Evolutionary conservation across 2,113 vertebrate species (phyloP), one percentile per base, ranked within the genome.

Genomic region (Actenoides hombroni): DNA sequence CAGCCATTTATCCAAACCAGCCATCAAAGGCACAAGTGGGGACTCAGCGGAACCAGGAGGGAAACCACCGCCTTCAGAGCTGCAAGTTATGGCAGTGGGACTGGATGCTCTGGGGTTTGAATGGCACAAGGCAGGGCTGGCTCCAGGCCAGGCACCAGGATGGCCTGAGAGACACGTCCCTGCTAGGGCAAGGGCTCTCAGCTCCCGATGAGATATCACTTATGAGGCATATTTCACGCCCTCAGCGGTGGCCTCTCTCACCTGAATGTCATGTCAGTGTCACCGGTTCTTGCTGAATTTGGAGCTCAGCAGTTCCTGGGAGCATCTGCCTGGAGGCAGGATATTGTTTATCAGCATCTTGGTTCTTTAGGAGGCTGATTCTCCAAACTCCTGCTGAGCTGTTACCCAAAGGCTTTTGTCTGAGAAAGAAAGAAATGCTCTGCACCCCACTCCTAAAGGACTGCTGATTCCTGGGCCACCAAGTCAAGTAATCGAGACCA

Each of bases 241-340:
- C 90, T 86, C 67, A 26, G 1, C 0, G 0, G 42, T 83, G 85
- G 61, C 82, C 70, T 87, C 63, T 87, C 44, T 88, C 82, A 83
- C 85, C 88, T 80, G 48, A 90, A 85, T 86, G 67, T 92, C 94
- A 86, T 37, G 68, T 90, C 82, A 88, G 88, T 77, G 94, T 86
- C 88, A 70, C 53, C 0, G 0, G 71, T 85, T 92, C 94, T 74
- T 59, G 71, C 85, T 88, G 83, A 93, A 73, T 97, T 87, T 79
- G 95, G 84, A 95, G 87, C 70, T 96, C 94, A 91, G 94, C 94
- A 93, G 61, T 91, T 97, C 65, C 74, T 84, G 95, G 74, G 68
- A 96, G 86, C 89, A 79, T 84, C 87, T 94, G 90, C 65, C 84
- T 46, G 40, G 60, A 91, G 51, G 78, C 69, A 85, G 80, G 78